These are phyloP conservation scores for Synanthedon andrenaeformis DNA, from an alignment of 2,888 invertebrate genomes.

Conservation along the genomic window DNA sequence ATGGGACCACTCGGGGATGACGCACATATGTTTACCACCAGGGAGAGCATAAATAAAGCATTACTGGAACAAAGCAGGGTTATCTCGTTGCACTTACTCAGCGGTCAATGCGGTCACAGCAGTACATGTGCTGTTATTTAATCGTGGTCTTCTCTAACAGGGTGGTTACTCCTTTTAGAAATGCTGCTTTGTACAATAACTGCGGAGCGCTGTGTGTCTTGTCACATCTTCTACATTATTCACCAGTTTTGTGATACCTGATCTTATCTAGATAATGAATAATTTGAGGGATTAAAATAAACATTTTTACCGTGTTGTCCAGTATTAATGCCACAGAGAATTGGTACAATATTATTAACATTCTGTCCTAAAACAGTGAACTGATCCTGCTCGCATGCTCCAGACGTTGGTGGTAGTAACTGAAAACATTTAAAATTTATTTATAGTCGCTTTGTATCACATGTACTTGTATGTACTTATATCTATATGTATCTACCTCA, in stretches of 20 bases:
- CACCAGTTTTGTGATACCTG: no score
- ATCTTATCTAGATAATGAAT: no score
- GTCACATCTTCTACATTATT: no score
- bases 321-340: conserved; percentile 80
- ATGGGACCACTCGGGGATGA: conserved; percentile 47
- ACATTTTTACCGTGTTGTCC: conserved; percentile 76
- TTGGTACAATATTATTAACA: conserved; percentile 75
- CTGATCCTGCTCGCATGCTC: conserved; percentile 77
- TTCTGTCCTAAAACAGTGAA: conserved; percentile 80
- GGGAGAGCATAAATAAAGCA: conserved; percentile 58
- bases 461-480: no score
- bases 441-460: neutral
- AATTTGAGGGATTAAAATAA: neutral
- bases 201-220: no score
- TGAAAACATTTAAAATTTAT: conserved; percentile 27
- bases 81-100: conserved; percentile 45
- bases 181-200: no score
- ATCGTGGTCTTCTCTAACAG: no score
- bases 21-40: conserved; percentile 62
- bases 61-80: conserved; percentile 34
- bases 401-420: conserved; percentile 76
- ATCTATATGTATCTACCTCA: conserved; percentile 59
- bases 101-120: conserved; percentile 54
- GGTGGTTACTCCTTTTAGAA: no score
- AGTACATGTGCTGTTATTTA: no score